Percentiles rank a stretch among this genome's conserved stretches.
These are phyloP conservation scores for Leptobrachium leishanense DNA, from an alignment of 2,113 vertebrate species.

Conservation along the genomic window DNA sequence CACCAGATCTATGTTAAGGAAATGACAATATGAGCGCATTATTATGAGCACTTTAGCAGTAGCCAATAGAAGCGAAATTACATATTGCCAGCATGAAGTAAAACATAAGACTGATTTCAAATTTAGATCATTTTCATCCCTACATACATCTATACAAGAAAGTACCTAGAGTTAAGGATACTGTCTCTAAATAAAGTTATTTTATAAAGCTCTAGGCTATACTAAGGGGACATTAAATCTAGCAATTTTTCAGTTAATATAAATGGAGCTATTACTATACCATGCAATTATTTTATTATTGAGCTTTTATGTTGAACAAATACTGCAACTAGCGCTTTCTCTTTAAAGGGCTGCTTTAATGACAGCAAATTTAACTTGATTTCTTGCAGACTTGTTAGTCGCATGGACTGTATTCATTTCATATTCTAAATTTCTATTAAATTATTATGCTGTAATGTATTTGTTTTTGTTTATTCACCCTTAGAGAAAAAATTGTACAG, in stretches of 20 bases:
- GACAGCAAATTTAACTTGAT: too few relatives aligned
- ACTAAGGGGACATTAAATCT: neutral
- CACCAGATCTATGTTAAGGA: neutral
- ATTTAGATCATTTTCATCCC: neutral
- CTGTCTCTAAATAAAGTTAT: neutral
- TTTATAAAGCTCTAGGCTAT: neutral
- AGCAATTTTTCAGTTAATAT: neutral
- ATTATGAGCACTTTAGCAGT: slow-evolving; percentile 17
- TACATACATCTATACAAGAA: neutral
- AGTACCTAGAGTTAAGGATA: neutral
- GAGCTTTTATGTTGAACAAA: too few relatives aligned
- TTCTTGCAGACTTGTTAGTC: too few relatives aligned
- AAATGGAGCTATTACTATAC: neutral
- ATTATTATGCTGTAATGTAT: too few relatives aligned
- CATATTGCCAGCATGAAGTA: slow-evolving; percentile 9
- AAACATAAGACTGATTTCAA: neutral
- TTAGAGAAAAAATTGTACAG: too few relatives aligned
- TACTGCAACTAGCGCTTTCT: too few relatives aligned
- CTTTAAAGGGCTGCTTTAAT: too few relatives aligned
- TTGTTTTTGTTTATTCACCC: too few relatives aligned
- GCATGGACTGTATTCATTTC: too few relatives aligned
- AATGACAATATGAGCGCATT: slow-evolving; percentile 10
- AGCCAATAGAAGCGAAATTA: neutral
- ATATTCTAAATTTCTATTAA: too few relatives aligned
- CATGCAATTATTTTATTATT: too few relatives aligned